A percentile compares a stretch with the other conserved stretches of the same genome.
These are phyloP conservation scores for Mobula hypostoma DNA, from an alignment of 2,113 vertebrate species.

Conservation along the genomic window DNA sequence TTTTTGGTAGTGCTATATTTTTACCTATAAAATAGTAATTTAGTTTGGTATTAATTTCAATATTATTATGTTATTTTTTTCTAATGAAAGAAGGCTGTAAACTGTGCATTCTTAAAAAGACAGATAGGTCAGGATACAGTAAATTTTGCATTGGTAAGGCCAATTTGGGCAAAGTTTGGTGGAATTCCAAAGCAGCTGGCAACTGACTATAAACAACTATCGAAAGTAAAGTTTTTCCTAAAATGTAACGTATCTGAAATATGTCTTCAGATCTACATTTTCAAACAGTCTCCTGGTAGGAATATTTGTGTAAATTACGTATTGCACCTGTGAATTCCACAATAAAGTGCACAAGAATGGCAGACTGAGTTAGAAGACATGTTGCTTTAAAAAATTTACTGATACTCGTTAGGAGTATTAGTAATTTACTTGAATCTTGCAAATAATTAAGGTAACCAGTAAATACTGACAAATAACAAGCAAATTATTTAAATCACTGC, in stretches of 20 bases:
- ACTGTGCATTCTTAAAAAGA: not conserved
- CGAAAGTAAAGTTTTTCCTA: not conserved
- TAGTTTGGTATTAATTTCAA: not conserved
- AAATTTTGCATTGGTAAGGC: not conserved
- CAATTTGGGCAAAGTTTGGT: not conserved
- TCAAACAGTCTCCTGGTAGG: not conserved
- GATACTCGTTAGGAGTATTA: not conserved
- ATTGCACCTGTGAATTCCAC: not conserved
- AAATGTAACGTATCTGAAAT: not conserved
- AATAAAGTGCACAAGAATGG: not conserved
- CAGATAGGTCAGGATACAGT: not conserved
- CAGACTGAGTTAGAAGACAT: not conserved
- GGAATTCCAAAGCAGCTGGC: not conserved
- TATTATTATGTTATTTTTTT: not conserved
- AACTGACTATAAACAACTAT: not conserved
- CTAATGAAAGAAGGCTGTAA: not conserved
- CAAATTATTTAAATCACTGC: not conserved
- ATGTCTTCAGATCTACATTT: not conserved
- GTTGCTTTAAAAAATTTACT: not conserved
- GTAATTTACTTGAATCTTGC: not conserved
- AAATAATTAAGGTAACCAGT: not conserved
- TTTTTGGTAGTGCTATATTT: not conserved
- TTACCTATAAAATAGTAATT: not conserved
- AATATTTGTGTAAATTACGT: not conserved
- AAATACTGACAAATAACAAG: too few relatives aligned